These are phyloP conservation scores for Ostrea edulis DNA, from an alignment of 1,140 invertebrate species.

Conservation along the genomic window DNA sequence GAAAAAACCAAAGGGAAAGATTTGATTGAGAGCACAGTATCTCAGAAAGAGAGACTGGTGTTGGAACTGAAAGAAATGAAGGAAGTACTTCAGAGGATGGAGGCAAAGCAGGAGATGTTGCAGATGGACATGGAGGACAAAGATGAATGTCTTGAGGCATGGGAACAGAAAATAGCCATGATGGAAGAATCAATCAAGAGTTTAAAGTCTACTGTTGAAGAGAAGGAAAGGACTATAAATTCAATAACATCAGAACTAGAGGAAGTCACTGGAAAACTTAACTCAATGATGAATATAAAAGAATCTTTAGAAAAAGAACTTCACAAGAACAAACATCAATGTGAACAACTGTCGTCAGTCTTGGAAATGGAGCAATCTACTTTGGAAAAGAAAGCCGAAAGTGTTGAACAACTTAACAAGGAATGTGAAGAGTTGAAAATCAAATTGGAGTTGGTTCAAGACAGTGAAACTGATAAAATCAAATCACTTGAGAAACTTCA, in stretches of 20 bases:
- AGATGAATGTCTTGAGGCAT: slow-evolving; percentile 49
- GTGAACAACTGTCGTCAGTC: slow-evolving; percentile 51
- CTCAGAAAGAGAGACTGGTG: slow-evolving; percentile 42
- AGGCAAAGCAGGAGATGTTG: slow-evolving; percentile 64
- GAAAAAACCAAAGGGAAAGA: slow-evolving; percentile 54
- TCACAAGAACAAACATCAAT: slow-evolving; percentile 42
- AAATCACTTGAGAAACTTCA: slow-evolving; percentile 34
- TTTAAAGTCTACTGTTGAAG: slow-evolving; percentile 45
- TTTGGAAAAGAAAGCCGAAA: slow-evolving; percentile 38
- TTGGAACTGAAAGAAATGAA: slow-evolving; percentile 42
- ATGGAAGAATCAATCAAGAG: slow-evolving; percentile 48
- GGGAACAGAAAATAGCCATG: slow-evolving; percentile 45
- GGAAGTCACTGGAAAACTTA: slow-evolving; percentile 47
- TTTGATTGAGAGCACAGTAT: slow-evolving; percentile 29
- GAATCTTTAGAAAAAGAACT: slow-evolving; percentile 42
- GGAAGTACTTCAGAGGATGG: slow-evolving; percentile 55
- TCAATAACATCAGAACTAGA: slow-evolving; percentile 51
- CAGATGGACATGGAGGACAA: slow-evolving; percentile 69
- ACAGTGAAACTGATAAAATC: slow-evolving; percentile 35
- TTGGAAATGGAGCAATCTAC: background rate
- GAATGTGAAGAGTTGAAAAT: slow-evolving; percentile 48
- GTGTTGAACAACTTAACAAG: background rate
- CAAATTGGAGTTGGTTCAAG: slow-evolving; percentile 22
- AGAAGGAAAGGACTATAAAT: slow-evolving; percentile 50
- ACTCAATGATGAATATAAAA: slow-evolving; percentile 48